phyloP scores from a whole-genome alignment of 2,113 vertebrate genomes.

The Sminthopsis crassicaudata region DNA sequence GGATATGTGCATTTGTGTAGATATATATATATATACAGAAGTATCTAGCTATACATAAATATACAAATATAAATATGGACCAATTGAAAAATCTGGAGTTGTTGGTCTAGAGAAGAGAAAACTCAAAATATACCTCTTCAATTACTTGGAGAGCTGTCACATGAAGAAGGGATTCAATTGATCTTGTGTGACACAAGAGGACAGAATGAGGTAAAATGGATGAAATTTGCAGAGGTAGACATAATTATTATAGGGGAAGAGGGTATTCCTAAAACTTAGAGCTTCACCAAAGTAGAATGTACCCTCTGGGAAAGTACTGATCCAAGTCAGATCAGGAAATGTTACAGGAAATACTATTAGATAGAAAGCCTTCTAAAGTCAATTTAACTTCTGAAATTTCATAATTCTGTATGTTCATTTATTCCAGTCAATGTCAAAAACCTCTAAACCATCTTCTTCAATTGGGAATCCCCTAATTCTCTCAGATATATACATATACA shows the following conservation, averaged over 20 bases:
- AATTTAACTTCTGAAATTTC: background rate
- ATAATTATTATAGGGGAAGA: background rate
- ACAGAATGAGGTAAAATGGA: background rate
- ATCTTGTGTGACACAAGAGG: background rate
- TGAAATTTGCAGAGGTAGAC: background rate
- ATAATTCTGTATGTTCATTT: background rate
- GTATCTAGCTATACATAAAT: too few relatives aligned
- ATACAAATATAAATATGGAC: background rate
- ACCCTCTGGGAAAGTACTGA: background rate
- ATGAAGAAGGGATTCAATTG: background rate
- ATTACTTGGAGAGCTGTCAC: background rate
- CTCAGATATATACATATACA: too few relatives aligned
- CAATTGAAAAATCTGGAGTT: background rate
- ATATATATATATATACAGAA: background rate
- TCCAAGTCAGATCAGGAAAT: background rate
- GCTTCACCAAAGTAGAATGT: background rate
- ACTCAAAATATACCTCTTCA: background rate
- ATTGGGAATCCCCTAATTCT: background rate
- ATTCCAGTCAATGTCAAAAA: background rate
- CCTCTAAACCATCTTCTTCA: background rate
- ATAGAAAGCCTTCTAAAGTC: background rate
- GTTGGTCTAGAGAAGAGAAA: background rate
- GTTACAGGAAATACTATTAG: background rate
- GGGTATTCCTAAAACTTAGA: background rate
- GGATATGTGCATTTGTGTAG: background rate